These are phyloP conservation scores for Lutjanus erythropterus DNA, from an alignment of 2,113 vertebrate species.

Conservation along the genomic window DNA sequence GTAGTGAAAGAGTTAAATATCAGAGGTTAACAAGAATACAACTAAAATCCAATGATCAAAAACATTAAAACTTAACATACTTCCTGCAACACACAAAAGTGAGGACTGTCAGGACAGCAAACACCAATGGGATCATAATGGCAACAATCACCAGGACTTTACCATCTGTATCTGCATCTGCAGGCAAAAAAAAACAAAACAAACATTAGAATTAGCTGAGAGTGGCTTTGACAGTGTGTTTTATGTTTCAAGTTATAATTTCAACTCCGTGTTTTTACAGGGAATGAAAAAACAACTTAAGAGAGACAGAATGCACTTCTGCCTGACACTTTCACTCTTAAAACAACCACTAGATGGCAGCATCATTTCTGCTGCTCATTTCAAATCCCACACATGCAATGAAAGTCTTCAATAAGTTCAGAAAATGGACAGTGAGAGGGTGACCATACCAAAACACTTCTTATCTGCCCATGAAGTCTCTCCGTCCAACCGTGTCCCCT, in stretches of 20 bases:
- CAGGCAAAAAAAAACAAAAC: slow-evolving; percentile 4
- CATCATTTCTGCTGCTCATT: no score
- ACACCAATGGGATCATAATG: slow-evolving; percentile 36
- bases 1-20: not conserved
- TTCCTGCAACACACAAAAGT: slow-evolving; percentile 29
- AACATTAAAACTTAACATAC: slow-evolving; percentile 30
- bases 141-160: accelerated
- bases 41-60: not conserved
- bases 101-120: slow-evolving; percentile 2
- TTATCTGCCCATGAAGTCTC: accelerated
- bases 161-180: not conserved
- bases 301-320: not conserved
- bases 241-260: not conserved
- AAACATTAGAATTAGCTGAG: not conserved
- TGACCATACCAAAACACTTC: slow-evolving; percentile 40
- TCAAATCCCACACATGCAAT: no score
- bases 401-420: not conserved
- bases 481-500: accelerated
- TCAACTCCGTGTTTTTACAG: no score
- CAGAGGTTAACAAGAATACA: not conserved
- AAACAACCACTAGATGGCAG: not conserved
- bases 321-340: not conserved
- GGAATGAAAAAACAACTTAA: not conserved
- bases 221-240: not conserved
- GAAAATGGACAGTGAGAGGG: not conserved